Evolutionary conservation across 1,140 invertebrate species (phyloP).

Genomic region (Drosophila mojavensis): DNA sequence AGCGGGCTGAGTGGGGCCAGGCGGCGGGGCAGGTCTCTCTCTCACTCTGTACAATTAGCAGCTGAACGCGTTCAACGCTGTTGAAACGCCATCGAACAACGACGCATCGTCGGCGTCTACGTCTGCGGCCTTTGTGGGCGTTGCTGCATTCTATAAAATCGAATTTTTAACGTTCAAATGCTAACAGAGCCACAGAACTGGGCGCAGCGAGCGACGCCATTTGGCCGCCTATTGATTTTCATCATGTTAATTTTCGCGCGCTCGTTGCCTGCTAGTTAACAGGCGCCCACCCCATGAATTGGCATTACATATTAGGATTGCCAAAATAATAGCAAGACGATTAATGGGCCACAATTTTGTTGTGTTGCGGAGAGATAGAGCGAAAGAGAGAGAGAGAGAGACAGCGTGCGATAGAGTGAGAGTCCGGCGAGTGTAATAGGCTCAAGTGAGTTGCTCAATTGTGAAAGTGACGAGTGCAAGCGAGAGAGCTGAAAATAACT

Average conservation of each 20-base stretch:
- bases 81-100: background rate
- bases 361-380: background rate
- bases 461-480: conserved; percentile 42
- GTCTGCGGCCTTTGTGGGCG: conserved; percentile 55
- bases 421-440: background rate
- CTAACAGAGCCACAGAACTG: conserved; percentile 70
- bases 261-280: conserved; percentile 68
- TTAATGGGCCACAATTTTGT: conserved; percentile 49
- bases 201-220: conserved; percentile 23
- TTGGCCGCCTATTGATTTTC: conserved; percentile 59
- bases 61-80: background rate
- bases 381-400: conserved; percentile 9
- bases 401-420: background rate
- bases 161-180: conserved; percentile 83
- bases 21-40: background rate
- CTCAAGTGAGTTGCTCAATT: background rate
- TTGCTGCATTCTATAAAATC: conserved; percentile 83
- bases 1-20: background rate
- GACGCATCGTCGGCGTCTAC: background rate
- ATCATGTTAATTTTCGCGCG: conserved; percentile 65
- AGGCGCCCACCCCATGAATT: conserved; percentile 79
- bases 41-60: conserved; percentile 7
- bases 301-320: conserved; percentile 79
- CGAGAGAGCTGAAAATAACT: conserved; percentile 26
- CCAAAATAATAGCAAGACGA: conserved; percentile 83